These are phyloP conservation scores for Drosophila sp. DNA, from an alignment of 1,140 invertebrate genomes.

Conservation along the genomic window DNA sequence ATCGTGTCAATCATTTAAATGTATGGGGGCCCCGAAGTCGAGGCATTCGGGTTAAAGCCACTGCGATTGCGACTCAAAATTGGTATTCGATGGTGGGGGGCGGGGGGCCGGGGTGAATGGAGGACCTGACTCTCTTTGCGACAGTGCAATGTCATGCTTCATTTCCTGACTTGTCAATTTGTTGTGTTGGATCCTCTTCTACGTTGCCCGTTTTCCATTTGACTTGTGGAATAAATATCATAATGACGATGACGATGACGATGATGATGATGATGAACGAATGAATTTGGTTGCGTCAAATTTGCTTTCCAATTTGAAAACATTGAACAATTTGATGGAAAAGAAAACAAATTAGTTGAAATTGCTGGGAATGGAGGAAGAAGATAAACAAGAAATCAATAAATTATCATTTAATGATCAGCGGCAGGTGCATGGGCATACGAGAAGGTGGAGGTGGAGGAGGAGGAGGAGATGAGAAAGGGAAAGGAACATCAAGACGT, in stretches of 20 bases:
- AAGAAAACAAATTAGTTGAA: conserved; percentile 9
- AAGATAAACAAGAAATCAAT: conserved; percentile 13
- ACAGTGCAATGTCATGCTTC: conserved; percentile 79
- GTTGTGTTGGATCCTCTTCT: conserved; percentile 52
- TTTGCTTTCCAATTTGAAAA: conserved; percentile 11
- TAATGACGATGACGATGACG: conserved; percentile 14
- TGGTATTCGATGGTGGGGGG: background rate
- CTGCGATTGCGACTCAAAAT: conserved; percentile 17
- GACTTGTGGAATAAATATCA: conserved; percentile 24
- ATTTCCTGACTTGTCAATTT: conserved; percentile 80
- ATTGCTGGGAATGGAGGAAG: background rate
- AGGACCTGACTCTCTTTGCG: conserved; percentile 51
- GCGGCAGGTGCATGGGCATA: background rate
- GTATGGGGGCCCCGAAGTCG: conserved; percentile 56
- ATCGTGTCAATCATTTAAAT: conserved; percentile 56
- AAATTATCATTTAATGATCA: conserved; percentile 13
- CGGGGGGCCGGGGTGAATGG: background rate
- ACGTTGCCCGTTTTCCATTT: conserved; percentile 20
- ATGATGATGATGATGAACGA: background rate
- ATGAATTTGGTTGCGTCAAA: conserved; percentile 8
- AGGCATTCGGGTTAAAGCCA: conserved; percentile 53
- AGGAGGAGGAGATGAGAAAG: background rate
- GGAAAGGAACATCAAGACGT: background rate
- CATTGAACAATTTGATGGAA: conserved; percentile 10
- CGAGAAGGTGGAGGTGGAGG: too few relatives aligned